Percentiles rank a stretch among this genome's conserved stretches.
Evolutionary conservation across 2,113 vertebrate genomes (phyloP).

Genomic region (Mohoua ochrocephala): DNA sequence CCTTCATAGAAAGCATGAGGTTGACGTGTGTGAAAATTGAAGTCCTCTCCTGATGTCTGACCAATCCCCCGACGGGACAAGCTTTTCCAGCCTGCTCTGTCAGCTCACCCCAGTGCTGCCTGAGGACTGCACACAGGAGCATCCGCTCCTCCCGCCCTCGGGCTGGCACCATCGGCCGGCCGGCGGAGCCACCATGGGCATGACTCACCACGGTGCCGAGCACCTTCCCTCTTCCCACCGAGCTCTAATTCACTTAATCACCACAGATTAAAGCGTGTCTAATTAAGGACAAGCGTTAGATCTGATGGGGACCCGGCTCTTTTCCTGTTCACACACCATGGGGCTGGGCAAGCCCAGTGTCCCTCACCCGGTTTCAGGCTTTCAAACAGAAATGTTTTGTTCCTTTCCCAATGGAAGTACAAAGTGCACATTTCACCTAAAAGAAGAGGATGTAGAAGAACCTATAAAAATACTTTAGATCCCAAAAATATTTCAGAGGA

Average conservation of each 20-base stretch:
- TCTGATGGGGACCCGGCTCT: background rate
- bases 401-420: background rate
- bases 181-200: background rate
- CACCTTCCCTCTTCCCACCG: background rate
- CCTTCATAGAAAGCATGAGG: background rate
- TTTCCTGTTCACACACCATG: background rate
- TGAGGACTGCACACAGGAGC: background rate
- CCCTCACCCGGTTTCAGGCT: background rate
- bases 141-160: background rate
- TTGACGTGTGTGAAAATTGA: background rate
- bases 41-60: background rate
- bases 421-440: background rate
- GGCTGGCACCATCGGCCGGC: background rate
- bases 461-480: background rate
- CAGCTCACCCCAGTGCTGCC: background rate
- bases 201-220: background rate
- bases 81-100: background rate
- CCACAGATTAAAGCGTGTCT: background rate
- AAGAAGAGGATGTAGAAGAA: background rate
- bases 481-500: background rate
- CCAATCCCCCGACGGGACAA: background rate
- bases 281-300: background rate
- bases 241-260: slow-evolving; percentile 18
- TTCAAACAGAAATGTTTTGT: background rate
- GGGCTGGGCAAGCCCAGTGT: background rate